These are phyloP conservation scores for Tursiops truncatus DNA, from an alignment of 2,113 vertebrate species.

Conservation along the genomic window DNA sequence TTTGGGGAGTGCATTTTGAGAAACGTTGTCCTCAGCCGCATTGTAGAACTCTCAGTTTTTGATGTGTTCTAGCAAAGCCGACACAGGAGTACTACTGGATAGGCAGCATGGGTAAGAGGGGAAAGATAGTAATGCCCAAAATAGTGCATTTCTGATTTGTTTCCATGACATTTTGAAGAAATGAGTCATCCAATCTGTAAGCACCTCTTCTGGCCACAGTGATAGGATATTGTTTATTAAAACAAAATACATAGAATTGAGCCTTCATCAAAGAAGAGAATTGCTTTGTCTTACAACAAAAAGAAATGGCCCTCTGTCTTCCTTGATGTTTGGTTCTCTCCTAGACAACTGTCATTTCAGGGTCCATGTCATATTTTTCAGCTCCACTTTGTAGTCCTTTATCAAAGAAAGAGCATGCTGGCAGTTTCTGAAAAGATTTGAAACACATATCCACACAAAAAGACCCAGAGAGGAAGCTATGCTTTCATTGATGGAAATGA, in stretches of 20 bases:
- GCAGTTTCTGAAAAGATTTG: conserved; percentile 54
- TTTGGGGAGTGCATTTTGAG: neutral
- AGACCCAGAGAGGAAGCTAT: neutral
- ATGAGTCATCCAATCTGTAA: neutral
- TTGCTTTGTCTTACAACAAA: conserved; percentile 18
- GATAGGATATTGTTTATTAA: neutral
- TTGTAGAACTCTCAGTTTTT: neutral
- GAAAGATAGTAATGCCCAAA: neutral
- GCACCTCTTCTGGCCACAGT: neutral
- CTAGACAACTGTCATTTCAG: conserved; percentile 50
- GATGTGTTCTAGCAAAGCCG: neutral
- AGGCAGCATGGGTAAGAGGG: neutral
- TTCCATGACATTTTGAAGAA: conserved; percentile 58
- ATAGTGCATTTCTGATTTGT: neutral
- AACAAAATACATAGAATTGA: conserved; percentile 6
- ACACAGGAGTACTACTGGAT: neutral
- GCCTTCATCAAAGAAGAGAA: neutral
- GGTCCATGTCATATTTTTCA: conserved; percentile 45
- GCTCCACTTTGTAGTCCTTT: conserved; percentile 61
- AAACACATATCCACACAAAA: conserved; percentile 50
- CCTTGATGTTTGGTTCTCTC: conserved; percentile 39
- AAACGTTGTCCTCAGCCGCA: neutral
- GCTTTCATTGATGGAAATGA: conserved; percentile 21
- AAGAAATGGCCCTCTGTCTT: neutral
- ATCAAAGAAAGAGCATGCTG: conserved; percentile 60